Evolutionary conservation across 1,140 invertebrate genomes (phyloP), one percentile per base, ranked within the genome.

Genomic region (Musca domestica): DNA sequence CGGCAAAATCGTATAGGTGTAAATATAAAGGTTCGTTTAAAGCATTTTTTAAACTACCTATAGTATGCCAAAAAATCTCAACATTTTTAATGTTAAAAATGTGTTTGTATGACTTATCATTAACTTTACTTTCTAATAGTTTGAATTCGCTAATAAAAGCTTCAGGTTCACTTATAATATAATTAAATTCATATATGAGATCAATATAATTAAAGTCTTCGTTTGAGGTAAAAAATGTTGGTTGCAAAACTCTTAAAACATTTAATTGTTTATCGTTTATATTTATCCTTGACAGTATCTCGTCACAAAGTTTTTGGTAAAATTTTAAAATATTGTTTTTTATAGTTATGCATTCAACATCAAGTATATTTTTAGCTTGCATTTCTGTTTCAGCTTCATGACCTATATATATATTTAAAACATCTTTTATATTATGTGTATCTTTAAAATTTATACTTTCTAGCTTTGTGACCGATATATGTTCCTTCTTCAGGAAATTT

Each of bases 181-280:
- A 23, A 58, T 34, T 34, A 22, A 20, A 58, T 34, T 58, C 54
- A 23, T 19, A 58, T 23, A 58, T 23, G 7, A 58, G 23, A 58
- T 58, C 54, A 58, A 58, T 23, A 22, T 58, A 25, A 34, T 58
- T 58, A 58, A 58, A 23, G n/a, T 58, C 54, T 58, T 27, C 54
- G 23, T 58, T 34, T 30, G 54, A 58, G 15, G 20, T 58, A 15
- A 58, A 15, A 58, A 7, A 30, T 58, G 54, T 58, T 23, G 14
- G 54, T 15, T 30, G 54, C 54, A 58, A 58, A 58, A 9, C 54
- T 23, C 20, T 23, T 58, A 58, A 58, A 58, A 58, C 23, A 6
- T 27, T 27, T 15, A 58, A 34, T 58, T 19, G 54, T n/a, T 23
- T 58, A n/a, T 58, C 23, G 23, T 58, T 6, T 14, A n/a, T n/a